Evolutionary conservation across 2,888 invertebrate genomes (phyloP), one percentile per base, ranked within the genome.

Genomic region (Thymelicus acteon): DNA sequence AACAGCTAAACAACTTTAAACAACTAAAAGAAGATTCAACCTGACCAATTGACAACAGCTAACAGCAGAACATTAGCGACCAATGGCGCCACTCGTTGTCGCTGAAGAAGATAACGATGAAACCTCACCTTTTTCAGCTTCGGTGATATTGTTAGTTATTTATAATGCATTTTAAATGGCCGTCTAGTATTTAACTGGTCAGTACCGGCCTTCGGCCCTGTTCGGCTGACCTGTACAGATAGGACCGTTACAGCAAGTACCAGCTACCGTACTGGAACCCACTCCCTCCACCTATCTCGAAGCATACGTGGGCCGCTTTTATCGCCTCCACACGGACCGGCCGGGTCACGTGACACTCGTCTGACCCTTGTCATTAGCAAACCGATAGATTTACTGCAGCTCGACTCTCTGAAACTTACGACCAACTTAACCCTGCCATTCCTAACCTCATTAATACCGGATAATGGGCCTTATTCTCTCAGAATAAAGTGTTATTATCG

Each of bases 361-460:
- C 72, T 76, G 75, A 74, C 73, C 75, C 74, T 72, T 74, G 83
- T 90, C 90, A 90, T 90, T 90, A 90, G 87, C 87, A 77, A 84
- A 80, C 77, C 83, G 88, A 89, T 87, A 86, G 90, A 90, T 91
- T 91, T 91, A 91, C 89, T 85, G 88, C 90, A 89, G 88, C 85
- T 31, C 48, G 47, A 84, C 86, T 85, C 86, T 88, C 88, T 87
- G 89, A 90, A 90, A 89, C 86, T 86, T 85, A 82, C 79, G 74
- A 80, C 73, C 75, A 72, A 72, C 77, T 44, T 77, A 76, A 48
- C 57, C n/a, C 19, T 57, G n/a, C 37, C 37, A 0, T 12, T 15
- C 0, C 2, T 7, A 54, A 52, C 15, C 7, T 57, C 44, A 47
- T 37, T 19, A 54, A 3, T 24, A n/a, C 5, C 7, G 12, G 52